Conservation (phyloP, 2,888 invertebrate species). For the Ophion obscuratus region DNA sequence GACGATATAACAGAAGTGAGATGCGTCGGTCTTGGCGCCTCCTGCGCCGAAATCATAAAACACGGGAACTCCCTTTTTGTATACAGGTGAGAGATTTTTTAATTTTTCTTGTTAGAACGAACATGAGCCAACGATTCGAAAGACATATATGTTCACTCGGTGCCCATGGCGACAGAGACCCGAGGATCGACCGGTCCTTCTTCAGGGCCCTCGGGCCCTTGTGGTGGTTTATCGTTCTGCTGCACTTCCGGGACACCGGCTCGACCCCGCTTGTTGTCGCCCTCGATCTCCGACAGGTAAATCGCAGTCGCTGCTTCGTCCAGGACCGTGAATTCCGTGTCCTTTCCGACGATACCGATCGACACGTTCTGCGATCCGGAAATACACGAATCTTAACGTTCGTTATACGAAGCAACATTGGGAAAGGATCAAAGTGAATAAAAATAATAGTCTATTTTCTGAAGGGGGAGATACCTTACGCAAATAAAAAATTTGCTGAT, state of each 20-base stretch:
- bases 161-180: constrained; percentile 84
- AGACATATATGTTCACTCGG: constrained; percentile 78
- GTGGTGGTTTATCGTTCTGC: constrained; percentile 81
- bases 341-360: constrained; percentile 96
- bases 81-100: not conserved
- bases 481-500: too few species aligned
- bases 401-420: not conserved
- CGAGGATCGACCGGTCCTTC: constrained; percentile 84
- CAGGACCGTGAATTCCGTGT: constrained; percentile 91
- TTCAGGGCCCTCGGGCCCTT: constrained; percentile 82
- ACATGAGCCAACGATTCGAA: constrained; percentile 47
- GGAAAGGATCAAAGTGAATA: too few species aligned
- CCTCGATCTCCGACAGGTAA: constrained; percentile 87
- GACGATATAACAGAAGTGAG: not conserved
- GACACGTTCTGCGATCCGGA: constrained; percentile 91
- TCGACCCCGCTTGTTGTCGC: constrained; percentile 84
- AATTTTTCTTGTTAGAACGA: constrained; percentile 44
- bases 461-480: too few species aligned
- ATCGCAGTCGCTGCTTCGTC: constrained; percentile 90
- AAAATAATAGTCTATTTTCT: too few species aligned
- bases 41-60: constrained; percentile 1
- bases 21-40: not conserved
- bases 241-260: constrained; percentile 77
- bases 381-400: not conserved
- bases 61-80: constrained; percentile 40